Base-by-base conservation (phyloP, 2,888 invertebrate species). In the Archaeoteleia sp. region DNA sequence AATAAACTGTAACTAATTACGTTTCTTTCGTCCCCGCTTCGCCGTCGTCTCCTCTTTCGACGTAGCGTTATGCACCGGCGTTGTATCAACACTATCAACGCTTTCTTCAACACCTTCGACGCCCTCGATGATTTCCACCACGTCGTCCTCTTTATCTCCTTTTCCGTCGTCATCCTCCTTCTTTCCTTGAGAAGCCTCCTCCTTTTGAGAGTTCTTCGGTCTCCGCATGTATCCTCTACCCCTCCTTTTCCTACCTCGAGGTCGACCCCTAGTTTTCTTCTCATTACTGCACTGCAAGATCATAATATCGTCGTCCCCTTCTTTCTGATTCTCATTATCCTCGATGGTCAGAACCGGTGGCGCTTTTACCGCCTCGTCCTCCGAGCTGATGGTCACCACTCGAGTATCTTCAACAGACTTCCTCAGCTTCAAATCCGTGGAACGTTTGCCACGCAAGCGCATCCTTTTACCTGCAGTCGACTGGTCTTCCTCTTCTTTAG, bases 351-450 rank as follows among this genome's bases (percentile, higher is more conserved):
- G 25, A 1, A 45, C 29, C 0, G 45, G 17, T 1, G 63, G 9
- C 1, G 32, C 20, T 32, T 60, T 67, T 2, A 34, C 1, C 0
- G 25, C 67, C 45, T 85, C 83, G n/a, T 84, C 84, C 6, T 84
- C 84, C 1, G 81, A 84, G 10, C 83, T 84, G 23, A 76, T 67
- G 5, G 77, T 72, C 8, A 77, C 77, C 7, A 78, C 70, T 2
- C 84, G 74, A 65, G 73, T 85, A n/a, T 83, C 81, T 30, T 86
- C 86, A 0, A 85, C 73, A 2, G 80, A 80, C 45, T 81, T 82
- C 4, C 84, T 73, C 7, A 85, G 55, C 13, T 83, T 72, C 20
- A 75, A 66, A 43, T 86, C 83, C 0, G 81, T 74, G 0, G 75
- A 43, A 8, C 81, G 71, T 51, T 79, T 82, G 0, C 77, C 82